Percentiles rank a stretch among this genome's conserved stretches.
Conservation (phyloP, 2,888 invertebrate species). For the Trilocha varians region DNA sequence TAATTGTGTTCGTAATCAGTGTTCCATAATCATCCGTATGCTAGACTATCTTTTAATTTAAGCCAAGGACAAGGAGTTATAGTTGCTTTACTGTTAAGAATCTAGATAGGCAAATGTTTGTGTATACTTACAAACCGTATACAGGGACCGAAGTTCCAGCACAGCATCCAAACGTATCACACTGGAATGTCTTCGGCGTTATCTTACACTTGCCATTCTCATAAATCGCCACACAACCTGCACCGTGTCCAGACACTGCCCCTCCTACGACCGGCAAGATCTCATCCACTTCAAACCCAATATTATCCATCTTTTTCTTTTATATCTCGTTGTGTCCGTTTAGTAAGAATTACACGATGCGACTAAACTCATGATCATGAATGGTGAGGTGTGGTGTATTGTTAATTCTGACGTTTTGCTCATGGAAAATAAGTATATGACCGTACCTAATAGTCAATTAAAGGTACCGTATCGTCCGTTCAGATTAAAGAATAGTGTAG, state of each 20-base stretch:
- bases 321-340: neutral
- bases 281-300: constrained; percentile 44
- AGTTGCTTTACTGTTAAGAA: too few relatives aligned
- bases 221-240: constrained; percentile 19
- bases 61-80: too few relatives aligned
- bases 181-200: constrained; percentile 2
- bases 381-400: constrained; percentile 27
- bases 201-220: constrained; percentile 12
- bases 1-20: too few relatives aligned
- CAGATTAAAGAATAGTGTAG: neutral
- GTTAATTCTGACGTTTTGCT: constrained; percentile 29
- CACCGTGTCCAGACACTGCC: constrained; percentile 10
- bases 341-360: neutral
- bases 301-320: constrained; percentile 40
- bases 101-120: too few relatives aligned
- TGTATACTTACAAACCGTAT: constrained; percentile 33
- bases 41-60: too few relatives aligned
- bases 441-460: constrained; percentile 15
- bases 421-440: constrained; percentile 28
- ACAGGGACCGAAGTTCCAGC: constrained; percentile 19
- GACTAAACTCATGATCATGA: constrained; percentile 20
- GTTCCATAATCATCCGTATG: too few relatives aligned
- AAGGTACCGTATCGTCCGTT: constrained; percentile 1
- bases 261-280: constrained; percentile 20
- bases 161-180: constrained; percentile 7